These are phyloP conservation scores for Clusia tigrina DNA, from an alignment of 2,888 invertebrate genomes.

Conservation along the genomic window DNA sequence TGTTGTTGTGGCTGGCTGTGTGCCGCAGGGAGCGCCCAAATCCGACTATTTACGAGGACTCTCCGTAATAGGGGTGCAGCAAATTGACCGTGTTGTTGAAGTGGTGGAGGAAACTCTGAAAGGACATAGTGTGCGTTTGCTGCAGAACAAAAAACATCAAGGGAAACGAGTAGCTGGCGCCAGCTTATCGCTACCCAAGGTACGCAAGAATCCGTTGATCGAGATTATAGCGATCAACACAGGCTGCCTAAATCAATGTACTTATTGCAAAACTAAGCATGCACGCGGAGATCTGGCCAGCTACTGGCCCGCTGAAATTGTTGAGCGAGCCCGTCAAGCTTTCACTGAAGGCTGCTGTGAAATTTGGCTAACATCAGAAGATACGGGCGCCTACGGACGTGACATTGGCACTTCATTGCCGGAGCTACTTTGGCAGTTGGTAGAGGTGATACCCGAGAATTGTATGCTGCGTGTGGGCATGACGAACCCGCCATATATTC, in stretches of 20 bases:
- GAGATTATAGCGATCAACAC: slow-evolving; percentile 98
- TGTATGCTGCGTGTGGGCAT: slow-evolving; percentile 91
- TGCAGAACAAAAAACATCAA: slow-evolving; percentile 82
- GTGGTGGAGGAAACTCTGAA: slow-evolving; percentile 97
- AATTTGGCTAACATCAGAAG: slow-evolving; percentile 97
- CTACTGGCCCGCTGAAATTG: slow-evolving; percentile 88
- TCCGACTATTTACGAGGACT: slow-evolving; percentile 70
- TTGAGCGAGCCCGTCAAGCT: slow-evolving; percentile 84
- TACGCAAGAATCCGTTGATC: slow-evolving; percentile 92
- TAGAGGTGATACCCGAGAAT: slow-evolving; percentile 71
- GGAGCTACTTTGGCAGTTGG: slow-evolving; percentile 83
- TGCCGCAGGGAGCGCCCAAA: slow-evolving; percentile 91
- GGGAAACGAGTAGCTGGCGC: slow-evolving; percentile 89
- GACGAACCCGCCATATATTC: slow-evolving; percentile 98
- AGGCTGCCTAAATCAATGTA: slow-evolving; percentile 97
- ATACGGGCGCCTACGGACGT: slow-evolving; percentile 96
- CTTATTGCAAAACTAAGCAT: slow-evolving; percentile 98
- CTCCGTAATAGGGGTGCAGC: slow-evolving; percentile 97
- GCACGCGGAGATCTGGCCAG: slow-evolving; percentile 96
- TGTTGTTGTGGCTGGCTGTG: slow-evolving; percentile 97
- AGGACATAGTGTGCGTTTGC: slow-evolving; percentile 79
- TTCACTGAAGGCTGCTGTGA: slow-evolving; percentile 93
- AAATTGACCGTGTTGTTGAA: slow-evolving; percentile 96
- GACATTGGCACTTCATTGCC: slow-evolving; percentile 92
- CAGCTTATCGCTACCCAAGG: slow-evolving; percentile 87